Percentiles rank a stretch among this genome's conserved stretches.
These are phyloP conservation scores for Athalia circularis DNA, from an alignment of 2,888 invertebrate species.

Conservation along the genomic window DNA sequence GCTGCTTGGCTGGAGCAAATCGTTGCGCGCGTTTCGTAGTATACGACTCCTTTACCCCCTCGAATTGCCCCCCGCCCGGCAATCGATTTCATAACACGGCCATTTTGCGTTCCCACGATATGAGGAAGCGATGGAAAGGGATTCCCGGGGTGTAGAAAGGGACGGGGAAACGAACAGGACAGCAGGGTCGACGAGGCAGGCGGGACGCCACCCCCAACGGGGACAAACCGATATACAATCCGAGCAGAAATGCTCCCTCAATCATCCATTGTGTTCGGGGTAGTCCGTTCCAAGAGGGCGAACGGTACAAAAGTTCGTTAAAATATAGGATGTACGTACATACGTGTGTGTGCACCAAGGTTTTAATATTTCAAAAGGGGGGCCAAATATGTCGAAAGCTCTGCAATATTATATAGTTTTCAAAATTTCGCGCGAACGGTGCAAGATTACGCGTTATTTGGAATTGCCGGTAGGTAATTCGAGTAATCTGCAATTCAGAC, in stretches of 20 bases:
- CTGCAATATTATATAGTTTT: too few relatives aligned
- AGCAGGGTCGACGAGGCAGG: background rate
- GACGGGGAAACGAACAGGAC: background rate
- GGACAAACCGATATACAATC: constrained; percentile 22
- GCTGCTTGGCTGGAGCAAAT: background rate
- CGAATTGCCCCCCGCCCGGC: constrained; percentile 50
- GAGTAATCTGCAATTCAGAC: too few relatives aligned
- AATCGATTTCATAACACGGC: constrained; percentile 72
- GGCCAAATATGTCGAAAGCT: too few relatives aligned
- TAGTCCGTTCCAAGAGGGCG: constrained; percentile 5
- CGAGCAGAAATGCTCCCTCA: constrained; percentile 30
- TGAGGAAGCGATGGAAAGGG: constrained; percentile 29
- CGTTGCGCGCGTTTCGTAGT: constrained; percentile 36
- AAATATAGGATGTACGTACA: background rate
- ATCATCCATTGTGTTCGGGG: constrained; percentile 16
- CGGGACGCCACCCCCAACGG: background rate
- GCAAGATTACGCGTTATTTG: too few relatives aligned
- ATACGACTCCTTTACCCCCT: constrained; percentile 23
- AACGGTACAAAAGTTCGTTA: background rate
- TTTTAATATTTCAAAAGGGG: too few relatives aligned
- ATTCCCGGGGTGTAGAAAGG: background rate
- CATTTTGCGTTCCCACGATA: constrained; percentile 61
- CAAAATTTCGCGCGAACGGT: too few relatives aligned
- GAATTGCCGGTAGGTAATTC: too few relatives aligned
- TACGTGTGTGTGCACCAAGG: background rate